Evolutionary conservation across 2,113 vertebrate genomes (phyloP).

Genomic region (Leptodactylus fuscus): DNA sequence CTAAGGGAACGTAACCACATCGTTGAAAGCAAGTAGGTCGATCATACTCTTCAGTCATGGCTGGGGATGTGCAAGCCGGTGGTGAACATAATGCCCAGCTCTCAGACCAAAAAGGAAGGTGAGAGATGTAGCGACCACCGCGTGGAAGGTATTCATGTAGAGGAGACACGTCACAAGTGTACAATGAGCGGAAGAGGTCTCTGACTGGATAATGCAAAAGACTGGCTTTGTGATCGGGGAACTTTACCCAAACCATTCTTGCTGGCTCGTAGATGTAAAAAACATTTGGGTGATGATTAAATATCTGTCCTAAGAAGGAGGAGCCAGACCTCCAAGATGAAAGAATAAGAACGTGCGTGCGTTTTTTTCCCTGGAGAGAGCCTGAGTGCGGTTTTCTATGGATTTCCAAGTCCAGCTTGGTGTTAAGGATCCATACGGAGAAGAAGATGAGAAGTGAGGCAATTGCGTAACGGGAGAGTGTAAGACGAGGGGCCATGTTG

Average conservation of each 20-base stretch:
- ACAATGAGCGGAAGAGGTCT: conserved; percentile 73
- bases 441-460: not conserved
- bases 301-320: conserved; percentile 81
- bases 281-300: conserved; percentile 80
- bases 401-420: not conserved
- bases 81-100: conserved; percentile 79
- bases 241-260: conserved; percentile 76
- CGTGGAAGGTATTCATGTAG: conserved; percentile 74
- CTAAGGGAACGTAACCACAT: conserved; percentile 63
- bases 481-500: not conserved
- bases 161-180: conserved; percentile 76
- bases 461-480: not conserved
- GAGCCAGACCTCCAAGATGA: conserved; percentile 82
- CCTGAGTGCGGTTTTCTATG: conserved; percentile 62
- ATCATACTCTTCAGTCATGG: conserved; percentile 64
- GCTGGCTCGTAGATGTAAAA: conserved; percentile 83
- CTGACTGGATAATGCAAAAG: conserved; percentile 73
- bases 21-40: conserved; percentile 60
- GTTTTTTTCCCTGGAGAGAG: conserved; percentile 56
- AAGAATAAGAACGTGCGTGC: conserved; percentile 63
- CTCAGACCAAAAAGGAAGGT: conserved; percentile 77
- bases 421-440: not conserved
- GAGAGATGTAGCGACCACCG: conserved; percentile 65
- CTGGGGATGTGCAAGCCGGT: conserved; percentile 68
- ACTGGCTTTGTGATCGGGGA: conserved; percentile 61